Evolutionary conservation across 1,140 invertebrate species (phyloP).

Genomic region (Megathymus violae): DNA sequence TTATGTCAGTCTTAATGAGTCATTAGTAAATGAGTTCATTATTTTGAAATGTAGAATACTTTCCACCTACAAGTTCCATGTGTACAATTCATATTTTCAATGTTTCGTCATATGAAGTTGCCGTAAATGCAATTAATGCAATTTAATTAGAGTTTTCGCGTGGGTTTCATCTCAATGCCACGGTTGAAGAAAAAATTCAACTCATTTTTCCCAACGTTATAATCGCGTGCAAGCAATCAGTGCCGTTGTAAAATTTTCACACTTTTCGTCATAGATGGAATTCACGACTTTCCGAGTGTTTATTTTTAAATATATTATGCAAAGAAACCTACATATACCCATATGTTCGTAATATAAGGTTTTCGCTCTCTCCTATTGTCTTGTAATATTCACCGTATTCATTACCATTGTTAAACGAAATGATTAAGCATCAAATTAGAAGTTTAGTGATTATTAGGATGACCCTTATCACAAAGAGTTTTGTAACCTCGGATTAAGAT

Average conservation of each 20-base stretch:
- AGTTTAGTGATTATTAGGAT: no score
- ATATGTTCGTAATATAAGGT: no score
- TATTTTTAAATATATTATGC: neutral
- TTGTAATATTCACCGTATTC: no score
- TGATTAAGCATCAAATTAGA: no score
- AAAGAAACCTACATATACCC: no score
- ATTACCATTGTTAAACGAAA: no score
- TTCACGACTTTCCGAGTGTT: neutral
- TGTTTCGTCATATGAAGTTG: neutral
- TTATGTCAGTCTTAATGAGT: conserved; percentile 15
- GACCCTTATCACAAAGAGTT: no score
- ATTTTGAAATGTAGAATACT: conserved; percentile 11
- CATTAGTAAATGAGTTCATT: no score
- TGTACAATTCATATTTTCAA: neutral
- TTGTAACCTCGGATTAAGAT: no score
- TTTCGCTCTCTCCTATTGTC: no score
- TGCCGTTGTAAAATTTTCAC: conserved; percentile 11
- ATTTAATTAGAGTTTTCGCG: conserved; percentile 22
- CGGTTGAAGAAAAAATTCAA: conserved; percentile 19
- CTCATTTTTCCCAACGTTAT: conserved; percentile 4
- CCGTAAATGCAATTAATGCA: neutral
- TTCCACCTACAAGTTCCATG: neutral
- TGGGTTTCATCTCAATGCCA: conserved; percentile 26
- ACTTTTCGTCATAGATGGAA: conserved; percentile 12
- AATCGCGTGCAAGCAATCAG: conserved; percentile 13